Evolutionary conservation across 2,888 invertebrate species (phyloP), one percentile per base, ranked within the genome.

Genomic region (Platycheirus albimanus): DNA sequence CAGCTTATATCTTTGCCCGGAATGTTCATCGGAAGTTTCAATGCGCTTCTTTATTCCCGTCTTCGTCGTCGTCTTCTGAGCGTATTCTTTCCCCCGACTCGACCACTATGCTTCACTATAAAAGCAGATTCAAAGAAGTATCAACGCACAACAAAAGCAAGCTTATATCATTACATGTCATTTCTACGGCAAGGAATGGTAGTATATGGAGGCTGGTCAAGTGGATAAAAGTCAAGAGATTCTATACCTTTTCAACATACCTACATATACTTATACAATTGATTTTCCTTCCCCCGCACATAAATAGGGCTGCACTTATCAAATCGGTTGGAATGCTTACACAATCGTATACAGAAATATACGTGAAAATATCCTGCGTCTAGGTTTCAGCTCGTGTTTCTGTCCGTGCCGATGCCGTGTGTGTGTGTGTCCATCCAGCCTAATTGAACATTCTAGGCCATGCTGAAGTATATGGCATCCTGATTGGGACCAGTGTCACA

Each of bases 401-500:
- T 38, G 20, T 36, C 6, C n/a, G n/a, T n/a, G n/a, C n/a, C n/a
- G n/a, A n/a, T n/a, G n/a, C n/a, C n/a, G n/a, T 36, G 4, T 20
- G n/a, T n/a, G n/a, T 54, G 10, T 56, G 49, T 58, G 70, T 58
- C 56, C 58, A 36, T 64, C 56, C 51, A 36, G 67, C 67, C 78
- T 83, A 74, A 83, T 83, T 77, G 72, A 83, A 78, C 56, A 83
- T 83, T 83, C 83, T 78, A 58, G 72, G 72, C 78, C 83, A 83
- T 78, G 72, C 72, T 41, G 52, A 69, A 64, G 64, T 64, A 58
- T 64, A 58, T 69, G 64, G 67, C 78, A 78, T 83, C 72, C 83
- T 83, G 83, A 78, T 78, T 83, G 72, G 81, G 17, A 84, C 85
- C 85, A 84, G 80, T 61, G 74, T 77, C 63, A 76, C 84, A 78